Evolutionary conservation across 1,140 invertebrate genomes (phyloP).

Genomic region (Halesus radiatus): DNA sequence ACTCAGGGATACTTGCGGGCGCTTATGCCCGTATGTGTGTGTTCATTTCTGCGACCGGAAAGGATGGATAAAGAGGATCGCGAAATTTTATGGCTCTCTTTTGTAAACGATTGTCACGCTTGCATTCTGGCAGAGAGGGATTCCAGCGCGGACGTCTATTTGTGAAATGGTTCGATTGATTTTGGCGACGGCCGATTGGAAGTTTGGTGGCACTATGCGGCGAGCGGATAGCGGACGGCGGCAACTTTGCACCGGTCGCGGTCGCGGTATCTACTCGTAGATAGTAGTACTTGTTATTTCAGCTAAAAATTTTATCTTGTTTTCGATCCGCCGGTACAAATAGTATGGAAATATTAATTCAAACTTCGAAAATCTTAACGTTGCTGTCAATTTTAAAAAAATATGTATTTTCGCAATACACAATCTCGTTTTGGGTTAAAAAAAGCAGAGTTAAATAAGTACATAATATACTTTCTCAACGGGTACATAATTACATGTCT

Average conservation of each 20-base stretch:
- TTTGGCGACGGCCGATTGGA: neutral
- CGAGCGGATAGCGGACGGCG: neutral
- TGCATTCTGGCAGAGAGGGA: neutral
- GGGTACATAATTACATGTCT: too few relatives aligned
- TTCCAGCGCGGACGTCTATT: neutral
- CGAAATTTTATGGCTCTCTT: conserved; percentile 24
- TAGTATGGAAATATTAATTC: too few relatives aligned
- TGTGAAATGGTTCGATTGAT: conserved; percentile 21
- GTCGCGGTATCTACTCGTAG: too few relatives aligned
- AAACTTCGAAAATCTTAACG: too few relatives aligned
- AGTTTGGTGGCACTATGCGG: neutral
- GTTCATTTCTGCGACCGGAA: conserved; percentile 20
- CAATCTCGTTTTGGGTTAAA: too few relatives aligned
- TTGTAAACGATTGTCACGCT: conserved; percentile 25
- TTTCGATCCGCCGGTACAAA: too few relatives aligned
- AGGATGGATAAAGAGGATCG: conserved; percentile 13
- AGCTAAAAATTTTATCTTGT: too few relatives aligned
- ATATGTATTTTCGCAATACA: too few relatives aligned
- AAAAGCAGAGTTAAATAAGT: too few relatives aligned
- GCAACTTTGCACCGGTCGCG: neutral
- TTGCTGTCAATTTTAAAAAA: too few relatives aligned
- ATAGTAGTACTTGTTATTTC: too few relatives aligned
- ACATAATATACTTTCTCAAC: too few relatives aligned
- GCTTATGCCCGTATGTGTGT: conserved; percentile 7
- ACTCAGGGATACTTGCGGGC: neutral